Conservation (phyloP, 2,797 vertebrate genomes). For the Rhabdomys pumilio region DNA sequence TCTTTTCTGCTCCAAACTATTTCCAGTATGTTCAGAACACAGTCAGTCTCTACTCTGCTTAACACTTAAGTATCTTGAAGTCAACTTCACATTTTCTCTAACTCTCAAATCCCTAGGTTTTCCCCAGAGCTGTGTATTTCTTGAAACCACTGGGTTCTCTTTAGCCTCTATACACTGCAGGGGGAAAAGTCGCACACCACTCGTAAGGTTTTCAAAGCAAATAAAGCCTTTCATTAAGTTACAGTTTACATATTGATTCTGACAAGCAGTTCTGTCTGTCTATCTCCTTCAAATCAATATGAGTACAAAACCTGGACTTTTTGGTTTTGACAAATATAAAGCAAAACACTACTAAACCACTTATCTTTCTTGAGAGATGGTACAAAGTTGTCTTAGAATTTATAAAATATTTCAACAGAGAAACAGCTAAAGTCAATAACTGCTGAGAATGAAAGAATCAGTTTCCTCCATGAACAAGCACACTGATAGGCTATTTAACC, state of each 20-base stretch:
- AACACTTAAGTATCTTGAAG: not conserved
- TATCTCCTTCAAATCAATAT: not conserved
- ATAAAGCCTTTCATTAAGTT: not conserved
- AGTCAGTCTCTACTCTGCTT: not conserved
- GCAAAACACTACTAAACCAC: not conserved
- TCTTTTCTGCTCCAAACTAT: not conserved
- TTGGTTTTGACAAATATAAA: not conserved
- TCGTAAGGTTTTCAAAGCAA: not conserved
- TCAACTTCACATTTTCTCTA: not conserved
- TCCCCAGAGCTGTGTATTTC: accelerated
- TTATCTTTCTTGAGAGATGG: not conserved
- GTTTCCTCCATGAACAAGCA: not conserved
- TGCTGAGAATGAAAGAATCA: not conserved
- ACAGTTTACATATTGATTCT: not conserved
- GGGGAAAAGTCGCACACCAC: not conserved
- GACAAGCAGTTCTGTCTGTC: not conserved
- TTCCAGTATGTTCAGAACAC: not conserved
- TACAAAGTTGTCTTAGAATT: not conserved
- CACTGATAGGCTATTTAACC: not conserved
- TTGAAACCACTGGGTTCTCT: not conserved
- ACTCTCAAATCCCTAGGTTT: not conserved
- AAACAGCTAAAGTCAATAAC: not conserved
- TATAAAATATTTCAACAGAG: not conserved
- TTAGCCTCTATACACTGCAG: accelerated
- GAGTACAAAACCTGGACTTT: not conserved